Evolutionary conservation across 1,140 invertebrate species (phyloP), one percentile per base, ranked within the genome.

Genomic region (Melipona quadrifasciata): DNA sequence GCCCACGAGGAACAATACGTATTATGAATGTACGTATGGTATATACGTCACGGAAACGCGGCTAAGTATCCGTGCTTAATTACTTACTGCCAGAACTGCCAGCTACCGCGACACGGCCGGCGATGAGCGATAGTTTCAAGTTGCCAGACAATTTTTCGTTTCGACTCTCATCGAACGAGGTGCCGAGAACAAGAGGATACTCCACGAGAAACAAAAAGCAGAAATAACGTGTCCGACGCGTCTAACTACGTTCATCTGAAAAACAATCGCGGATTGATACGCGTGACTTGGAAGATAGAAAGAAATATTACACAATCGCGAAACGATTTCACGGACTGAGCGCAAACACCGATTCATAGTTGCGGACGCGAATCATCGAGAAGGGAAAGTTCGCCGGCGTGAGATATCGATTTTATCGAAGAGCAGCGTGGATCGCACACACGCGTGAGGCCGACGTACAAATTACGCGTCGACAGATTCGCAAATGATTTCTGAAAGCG

Each of bases 11-110:
- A 79, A 58, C 85, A 73, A 83, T 74, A 53, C 71, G 80, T 86
- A 84, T 91, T 91, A 89, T 91, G 86, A 89, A 89, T 88, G 80
- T 34, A 74, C 73, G 53, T 76, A 65, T 82, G 81, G 53, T 76
- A 65, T 82, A 83, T 82, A 83, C 80, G 79, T 82, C 51, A 86
- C 75, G 89, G 87, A 89, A 92, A 88, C 79, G 79, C 87, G 87
- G 80, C 87, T 91, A 90, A 92, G 84, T 90, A 89, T 68, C 77
- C 78, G 82, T 85, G 71, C 78, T 88, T 91, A 91, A 91, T 91
- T 90, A 89, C 90, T 91, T 88, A 88, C 90, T 89, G 89, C 88
- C 88, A 90, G 87, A 89, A 87, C 85, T 89, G 87, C 87, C 87
- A 89, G 89, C 90, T 89, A 90, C 86, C 85, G 89, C 61, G 81